These are phyloP conservation scores for Synanthedon tipuliformis DNA, from an alignment of 2,888 invertebrate species.

Conservation along the genomic window DNA sequence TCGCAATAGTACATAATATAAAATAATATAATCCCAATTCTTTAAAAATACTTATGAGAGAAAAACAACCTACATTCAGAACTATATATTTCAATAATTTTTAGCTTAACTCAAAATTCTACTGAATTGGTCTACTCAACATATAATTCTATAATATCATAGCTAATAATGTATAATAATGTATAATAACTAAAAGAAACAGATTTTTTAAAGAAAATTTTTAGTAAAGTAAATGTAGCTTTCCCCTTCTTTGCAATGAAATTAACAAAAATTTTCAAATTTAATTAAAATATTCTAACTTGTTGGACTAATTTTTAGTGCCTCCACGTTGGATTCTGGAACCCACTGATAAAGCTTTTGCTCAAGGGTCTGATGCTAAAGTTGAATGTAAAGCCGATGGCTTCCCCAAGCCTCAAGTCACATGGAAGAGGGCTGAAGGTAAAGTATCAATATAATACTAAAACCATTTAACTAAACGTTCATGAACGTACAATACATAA, in stretches of 20 bases:
- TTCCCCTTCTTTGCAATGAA: neutral
- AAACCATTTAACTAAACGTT: neutral
- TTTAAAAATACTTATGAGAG: too few relatives aligned
- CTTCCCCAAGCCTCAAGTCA: slow-evolving; percentile 93
- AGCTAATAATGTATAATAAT: too few relatives aligned
- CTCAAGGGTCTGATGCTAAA: slow-evolving; percentile 92
- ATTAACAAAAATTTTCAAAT: neutral
- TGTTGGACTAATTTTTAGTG: slow-evolving; percentile 72
- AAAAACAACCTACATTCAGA: too few relatives aligned
- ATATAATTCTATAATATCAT: too few relatives aligned
- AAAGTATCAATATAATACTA: slow-evolving; percentile 11
- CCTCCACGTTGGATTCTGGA: slow-evolving; percentile 96
- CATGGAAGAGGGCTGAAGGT: slow-evolving; percentile 97
- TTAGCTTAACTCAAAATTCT: too few relatives aligned
- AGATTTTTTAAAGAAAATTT: neutral
- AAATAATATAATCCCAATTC: too few relatives aligned
- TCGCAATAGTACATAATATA: too few relatives aligned
- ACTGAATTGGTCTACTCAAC: too few relatives aligned
- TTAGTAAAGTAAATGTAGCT: neutral
- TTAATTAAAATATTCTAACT: neutral
- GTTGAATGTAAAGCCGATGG: slow-evolving; percentile 97
- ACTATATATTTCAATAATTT: too few relatives aligned
- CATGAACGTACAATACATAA: neutral
- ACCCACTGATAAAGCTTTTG: slow-evolving; percentile 94
- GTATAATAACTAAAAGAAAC: too few relatives aligned